Percentiles rank a stretch among this genome's conserved stretches.
phyloP scores from a whole-genome alignment of 2,113 vertebrate genomes.

The Bufo gargarizans region DNA sequence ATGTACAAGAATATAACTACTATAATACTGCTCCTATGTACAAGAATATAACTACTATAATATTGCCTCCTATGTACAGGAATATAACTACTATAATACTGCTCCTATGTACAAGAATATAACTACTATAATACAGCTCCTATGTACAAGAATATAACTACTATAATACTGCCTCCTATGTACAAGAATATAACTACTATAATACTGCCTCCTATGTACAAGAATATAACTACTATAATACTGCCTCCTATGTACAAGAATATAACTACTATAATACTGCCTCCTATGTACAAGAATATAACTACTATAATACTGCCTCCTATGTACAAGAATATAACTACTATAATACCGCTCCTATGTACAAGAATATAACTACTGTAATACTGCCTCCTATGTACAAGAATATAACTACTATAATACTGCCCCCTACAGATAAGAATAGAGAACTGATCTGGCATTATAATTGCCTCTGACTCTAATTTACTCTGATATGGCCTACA shows the following conservation, averaged over 20 bases:
- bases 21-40: too few relatives aligned
- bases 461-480: background rate
- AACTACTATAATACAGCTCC: background rate
- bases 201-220: background rate
- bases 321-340: constrained; percentile 2
- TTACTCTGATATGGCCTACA: too few relatives aligned
- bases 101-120: background rate
- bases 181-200: background rate
- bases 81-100: background rate
- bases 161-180: background rate
- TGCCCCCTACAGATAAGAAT: background rate
- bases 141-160: background rate
- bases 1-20: constrained; percentile 5
- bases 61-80: background rate
- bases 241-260: too few relatives aligned
- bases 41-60: too few relatives aligned
- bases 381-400: background rate
- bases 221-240: constrained; percentile 6
- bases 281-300: constrained; percentile 5
- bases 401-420: background rate
- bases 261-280: background rate
- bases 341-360: background rate
- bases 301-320: background rate
- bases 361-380: background rate
- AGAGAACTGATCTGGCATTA: background rate